These are phyloP conservation scores for Gobiocypris rarus DNA, from an alignment of 2,113 vertebrate genomes.

Conservation along the genomic window DNA sequence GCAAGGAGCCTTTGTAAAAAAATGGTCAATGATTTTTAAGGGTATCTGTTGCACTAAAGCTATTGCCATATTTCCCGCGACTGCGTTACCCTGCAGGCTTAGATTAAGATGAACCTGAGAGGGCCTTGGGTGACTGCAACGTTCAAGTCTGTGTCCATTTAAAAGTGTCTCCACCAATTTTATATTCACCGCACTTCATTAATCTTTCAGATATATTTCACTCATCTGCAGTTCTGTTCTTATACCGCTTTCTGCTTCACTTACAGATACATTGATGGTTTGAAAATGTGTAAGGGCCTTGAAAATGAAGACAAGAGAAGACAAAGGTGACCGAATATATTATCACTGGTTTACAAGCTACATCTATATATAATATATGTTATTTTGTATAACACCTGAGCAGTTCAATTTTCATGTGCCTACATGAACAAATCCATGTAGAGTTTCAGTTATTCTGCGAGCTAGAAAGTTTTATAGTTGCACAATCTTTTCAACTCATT, in stretches of 20 bases:
- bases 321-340: constrained; percentile 23
- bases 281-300: neutral
- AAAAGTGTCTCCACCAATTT: constrained; percentile 61
- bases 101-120: constrained; percentile 57
- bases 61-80: constrained; percentile 53
- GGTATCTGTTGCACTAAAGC: constrained; percentile 54
- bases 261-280: constrained; percentile 11
- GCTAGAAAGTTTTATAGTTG: constrained; percentile 14
- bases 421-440: neutral
- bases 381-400: constrained; percentile 15
- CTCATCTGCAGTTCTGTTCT: constrained; percentile 31
- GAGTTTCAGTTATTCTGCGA: neutral
- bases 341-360: constrained; percentile 5
- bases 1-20: constrained; percentile 53
- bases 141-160: constrained; percentile 55
- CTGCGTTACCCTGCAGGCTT: constrained; percentile 44
- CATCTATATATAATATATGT: constrained; percentile 22
- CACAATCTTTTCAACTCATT: constrained; percentile 21
- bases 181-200: constrained; percentile 71
- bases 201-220: constrained; percentile 59
- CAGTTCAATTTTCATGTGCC: neutral
- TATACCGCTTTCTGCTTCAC: constrained; percentile 18
- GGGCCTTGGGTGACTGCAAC: constrained; percentile 53
- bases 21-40: constrained; percentile 55
- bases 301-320: neutral